Percentiles rank a stretch among this genome's conserved stretches.
These are phyloP conservation scores for Lingula anatina DNA, from an alignment of 2,888 invertebrate species.

Conservation along the genomic window DNA sequence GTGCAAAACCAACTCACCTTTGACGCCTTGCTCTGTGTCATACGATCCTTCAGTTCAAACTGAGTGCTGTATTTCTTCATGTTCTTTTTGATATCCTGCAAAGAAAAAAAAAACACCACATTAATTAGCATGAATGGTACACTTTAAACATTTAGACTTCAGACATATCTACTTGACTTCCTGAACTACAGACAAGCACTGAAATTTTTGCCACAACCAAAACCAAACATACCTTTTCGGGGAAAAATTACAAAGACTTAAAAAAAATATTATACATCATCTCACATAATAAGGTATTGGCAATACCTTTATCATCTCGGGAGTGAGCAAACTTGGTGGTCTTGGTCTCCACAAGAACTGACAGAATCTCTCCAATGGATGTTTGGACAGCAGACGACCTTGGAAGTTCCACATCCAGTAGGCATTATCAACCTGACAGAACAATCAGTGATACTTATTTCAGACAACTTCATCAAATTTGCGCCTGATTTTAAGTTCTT, in stretches of 20 bases:
- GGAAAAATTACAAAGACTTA: too few species aligned
- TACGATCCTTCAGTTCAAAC: slow-evolving; percentile 94
- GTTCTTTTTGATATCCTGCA: slow-evolving; percentile 91
- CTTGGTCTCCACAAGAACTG: slow-evolving; percentile 95
- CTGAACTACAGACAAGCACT: too few species aligned
- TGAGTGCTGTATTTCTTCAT: slow-evolving; percentile 93
- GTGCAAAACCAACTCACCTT: too few species aligned
- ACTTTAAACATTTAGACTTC: too few species aligned
- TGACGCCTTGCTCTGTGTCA: slow-evolving; percentile 85
- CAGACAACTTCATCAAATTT: too few species aligned
- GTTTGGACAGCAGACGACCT: slow-evolving; percentile 69
- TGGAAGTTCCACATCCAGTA: slow-evolving; percentile 99
- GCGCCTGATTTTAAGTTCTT: too few species aligned
- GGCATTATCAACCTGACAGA: slow-evolving; percentile 63
- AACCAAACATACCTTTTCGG: too few species aligned
- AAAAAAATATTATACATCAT: too few species aligned
- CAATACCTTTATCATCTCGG: slow-evolving; percentile 67
- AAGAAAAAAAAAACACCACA: slow-evolving; percentile 4
- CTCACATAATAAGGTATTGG: too few species aligned
- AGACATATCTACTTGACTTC: too few species aligned
- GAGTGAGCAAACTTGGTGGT: slow-evolving; percentile 75
- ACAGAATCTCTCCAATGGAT: slow-evolving; percentile 87
- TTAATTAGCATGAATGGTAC: not conserved
- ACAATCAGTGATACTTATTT: too few species aligned
- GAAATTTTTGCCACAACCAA: too few species aligned